Evolutionary conservation across 1,140 invertebrate species (phyloP).

Genomic region (Heliothis virescens): DNA sequence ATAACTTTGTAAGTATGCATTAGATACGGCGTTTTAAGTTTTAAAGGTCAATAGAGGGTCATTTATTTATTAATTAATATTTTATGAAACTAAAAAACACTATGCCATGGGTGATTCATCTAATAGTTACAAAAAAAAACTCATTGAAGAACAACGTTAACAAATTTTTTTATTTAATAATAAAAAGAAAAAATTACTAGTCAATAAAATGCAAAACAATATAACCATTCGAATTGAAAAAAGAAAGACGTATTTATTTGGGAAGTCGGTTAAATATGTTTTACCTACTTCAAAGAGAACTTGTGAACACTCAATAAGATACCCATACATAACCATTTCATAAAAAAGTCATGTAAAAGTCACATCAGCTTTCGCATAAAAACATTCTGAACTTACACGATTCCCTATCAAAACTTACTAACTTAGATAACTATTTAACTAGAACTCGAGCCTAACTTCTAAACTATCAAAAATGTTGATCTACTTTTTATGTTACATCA

Average conservation of each 20-base stretch:
- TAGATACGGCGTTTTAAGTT: conserved; percentile 36
- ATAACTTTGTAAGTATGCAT: conserved; percentile 19
- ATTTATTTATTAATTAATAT: conserved; percentile 8
- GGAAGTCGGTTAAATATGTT: no score
- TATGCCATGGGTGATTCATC: neutral
- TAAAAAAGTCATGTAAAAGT: conserved; percentile 26
- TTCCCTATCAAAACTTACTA: conserved; percentile 30
- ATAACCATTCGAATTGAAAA: no score
- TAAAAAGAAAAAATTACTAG: neutral
- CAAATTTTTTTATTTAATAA: no score
- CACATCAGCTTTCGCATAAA: conserved; percentile 11
- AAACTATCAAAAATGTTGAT: conserved; percentile 26
- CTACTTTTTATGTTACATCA: neutral
- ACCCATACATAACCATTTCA: conserved; percentile 20
- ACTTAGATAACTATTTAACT: conserved; percentile 35
- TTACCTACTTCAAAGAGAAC: neutral
- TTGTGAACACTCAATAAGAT: conserved; percentile 5
- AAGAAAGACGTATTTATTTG: no score
- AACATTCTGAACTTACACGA: conserved; percentile 5
- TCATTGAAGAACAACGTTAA: no score
- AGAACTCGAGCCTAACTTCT: neutral
- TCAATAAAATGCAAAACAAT: neutral
- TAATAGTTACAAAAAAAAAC: no score
- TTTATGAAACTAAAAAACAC: neutral
- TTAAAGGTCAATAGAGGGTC: conserved; percentile 29